These are phyloP conservation scores for Acipenser oxyrinchus DNA, from an alignment of 2,797 vertebrate genomes.

Conservation along the genomic window DNA sequence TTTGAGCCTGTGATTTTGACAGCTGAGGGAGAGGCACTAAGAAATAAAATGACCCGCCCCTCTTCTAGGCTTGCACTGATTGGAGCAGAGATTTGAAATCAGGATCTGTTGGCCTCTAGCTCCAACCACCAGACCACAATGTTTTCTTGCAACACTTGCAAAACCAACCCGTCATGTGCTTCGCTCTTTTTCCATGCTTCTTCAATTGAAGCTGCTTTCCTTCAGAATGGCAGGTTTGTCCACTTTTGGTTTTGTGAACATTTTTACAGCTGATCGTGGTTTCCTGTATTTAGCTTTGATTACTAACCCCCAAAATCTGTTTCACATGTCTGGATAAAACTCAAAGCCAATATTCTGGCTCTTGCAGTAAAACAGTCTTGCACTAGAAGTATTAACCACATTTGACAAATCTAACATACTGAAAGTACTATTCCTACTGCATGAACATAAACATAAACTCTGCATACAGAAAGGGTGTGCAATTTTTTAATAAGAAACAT, in stretches of 20 bases:
- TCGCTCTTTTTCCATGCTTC: background rate
- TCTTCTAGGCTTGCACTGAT: background rate
- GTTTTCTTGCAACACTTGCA: background rate
- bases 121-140: background rate
- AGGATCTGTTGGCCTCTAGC: background rate
- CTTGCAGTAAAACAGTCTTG: background rate
- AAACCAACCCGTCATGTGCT: background rate
- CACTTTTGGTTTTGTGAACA: background rate
- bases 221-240: background rate
- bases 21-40: too few species aligned
- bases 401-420: too few species aligned
- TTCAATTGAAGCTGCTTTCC: background rate
- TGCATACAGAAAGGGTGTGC: too few species aligned
- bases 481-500: too few species aligned
- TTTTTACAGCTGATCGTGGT: background rate
- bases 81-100: background rate
- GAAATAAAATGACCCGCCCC: too few species aligned
- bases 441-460: too few species aligned
- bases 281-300: background rate
- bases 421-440: too few species aligned
- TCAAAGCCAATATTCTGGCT: background rate
- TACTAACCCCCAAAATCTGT: background rate
- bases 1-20: too few species aligned
- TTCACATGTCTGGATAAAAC: background rate
- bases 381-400: too few species aligned